phyloP scores from a whole-genome alignment of 2,797 vertebrate genomes.

The Babyrousa celebensis region DNA sequence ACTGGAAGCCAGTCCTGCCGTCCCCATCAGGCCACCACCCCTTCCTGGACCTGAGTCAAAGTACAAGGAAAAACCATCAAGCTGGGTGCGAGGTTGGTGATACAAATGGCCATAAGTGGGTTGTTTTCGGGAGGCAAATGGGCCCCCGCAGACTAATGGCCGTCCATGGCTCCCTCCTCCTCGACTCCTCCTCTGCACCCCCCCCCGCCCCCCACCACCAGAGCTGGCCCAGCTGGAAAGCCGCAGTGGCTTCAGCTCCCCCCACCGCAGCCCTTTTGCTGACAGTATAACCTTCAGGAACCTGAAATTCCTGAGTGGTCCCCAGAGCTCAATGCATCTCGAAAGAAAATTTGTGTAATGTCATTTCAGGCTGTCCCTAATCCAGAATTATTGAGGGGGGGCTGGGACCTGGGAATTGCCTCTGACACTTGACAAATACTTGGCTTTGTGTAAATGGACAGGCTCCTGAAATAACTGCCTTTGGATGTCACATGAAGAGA shows the following conservation, averaged over 20 bases:
- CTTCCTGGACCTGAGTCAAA: constrained; percentile 76
- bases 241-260: constrained; percentile 63
- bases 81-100: constrained; percentile 73
- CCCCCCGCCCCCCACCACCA: not conserved
- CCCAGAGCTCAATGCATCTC: constrained; percentile 95
- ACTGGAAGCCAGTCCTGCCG: not conserved
- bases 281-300: constrained; percentile 93
- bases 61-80: constrained; percentile 88
- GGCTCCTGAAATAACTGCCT: constrained; percentile 93
- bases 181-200: not conserved
- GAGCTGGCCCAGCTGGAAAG: constrained; percentile 78
- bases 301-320: constrained; percentile 94
- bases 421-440: constrained; percentile 99
- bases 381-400: constrained; percentile 96
- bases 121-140: constrained; percentile 83
- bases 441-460: constrained; percentile 98
- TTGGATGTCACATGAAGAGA: constrained; percentile 95
- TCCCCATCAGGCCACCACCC: constrained; percentile 42
- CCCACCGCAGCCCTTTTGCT: constrained; percentile 90
- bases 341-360: constrained; percentile 99
- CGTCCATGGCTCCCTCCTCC: not conserved
- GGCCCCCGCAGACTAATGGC: constrained; percentile 79
- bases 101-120: constrained; percentile 84
- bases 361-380: constrained; percentile 97
- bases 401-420: constrained; percentile 94